Base-by-base conservation (phyloP, 1,140 invertebrate genomes). In the Euwallacea fornicatus region DNA sequence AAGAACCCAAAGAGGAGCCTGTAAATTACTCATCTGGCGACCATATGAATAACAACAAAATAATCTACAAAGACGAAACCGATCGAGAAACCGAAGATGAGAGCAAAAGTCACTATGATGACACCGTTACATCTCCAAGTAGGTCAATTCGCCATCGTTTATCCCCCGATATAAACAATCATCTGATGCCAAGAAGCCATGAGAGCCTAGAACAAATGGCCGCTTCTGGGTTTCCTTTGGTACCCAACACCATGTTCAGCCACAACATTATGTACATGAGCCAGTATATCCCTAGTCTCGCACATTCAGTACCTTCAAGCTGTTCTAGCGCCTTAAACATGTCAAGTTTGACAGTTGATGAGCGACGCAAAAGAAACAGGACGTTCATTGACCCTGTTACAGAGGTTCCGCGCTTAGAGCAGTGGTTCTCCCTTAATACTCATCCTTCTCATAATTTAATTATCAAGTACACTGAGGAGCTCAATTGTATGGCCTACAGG, bases 321-420 rank as follows among this genome's bases (percentile, higher is more conserved):
- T 85, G 85, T 2, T 80, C 88, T 0, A 87, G 86, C 74, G 81
- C 87, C 60, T 81, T 87, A 44, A 87, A 85, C 77, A 81, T 91
- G 77, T 86, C 88, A 71, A 78, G 83, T 75, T 81, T 88, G 77
- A 83, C 88, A 77, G 86, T 85, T 77, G 93, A 95, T 75, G 94
- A 96, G 80, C 88, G 95, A 62, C 86, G 95, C 44, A 96, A 97
- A 82, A 88, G 97, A 44, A 98, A 98, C 82, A 88, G 97, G 71
- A 98, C 97, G n/a, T 99, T 99, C 81, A 99, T 99, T 75, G 97
- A 99, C 84, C 97, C 97, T 0, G 94, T 98, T 10, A 96, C 95
- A 21, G 97, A 99, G 86, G 97, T 99, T 56, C 97, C 97, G 6
- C 89, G 95, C 74, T 84, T 99, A 66, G 97, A 98, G 81, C 93